phyloP scores from a whole-genome alignment of 2,888 invertebrate genomes.

The Salticus scenicus region DNA sequence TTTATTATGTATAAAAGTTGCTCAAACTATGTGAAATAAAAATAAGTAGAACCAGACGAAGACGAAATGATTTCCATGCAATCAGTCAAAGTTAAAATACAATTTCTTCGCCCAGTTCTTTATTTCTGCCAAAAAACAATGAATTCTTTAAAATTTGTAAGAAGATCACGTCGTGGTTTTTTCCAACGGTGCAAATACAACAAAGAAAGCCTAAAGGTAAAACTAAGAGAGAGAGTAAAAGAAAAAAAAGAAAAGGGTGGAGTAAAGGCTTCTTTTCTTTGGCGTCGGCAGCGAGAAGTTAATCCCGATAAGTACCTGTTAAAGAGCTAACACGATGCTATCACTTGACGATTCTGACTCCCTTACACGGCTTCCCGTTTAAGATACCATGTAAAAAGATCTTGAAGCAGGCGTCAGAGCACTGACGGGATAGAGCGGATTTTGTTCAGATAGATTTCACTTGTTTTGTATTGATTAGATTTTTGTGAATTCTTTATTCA shows the following conservation, averaged over 20 bases:
- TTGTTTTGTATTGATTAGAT: too few relatives aligned
- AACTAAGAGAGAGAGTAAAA: background rate
- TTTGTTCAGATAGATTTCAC: background rate
- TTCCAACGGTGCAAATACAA: background rate
- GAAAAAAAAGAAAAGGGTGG: constrained; percentile 7
- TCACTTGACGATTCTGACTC: constrained; percentile 1
- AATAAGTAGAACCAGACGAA: background rate
- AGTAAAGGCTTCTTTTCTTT: background rate
- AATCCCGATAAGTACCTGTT: constrained; percentile 53
- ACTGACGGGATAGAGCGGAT: background rate
- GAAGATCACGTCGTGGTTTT: constrained; percentile 13
- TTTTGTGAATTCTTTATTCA: too few relatives aligned
- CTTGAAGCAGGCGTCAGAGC: background rate
- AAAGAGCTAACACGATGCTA: constrained; percentile 41
- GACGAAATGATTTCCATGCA: background rate
- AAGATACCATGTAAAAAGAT: background rate
- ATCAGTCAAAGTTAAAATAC: constrained; percentile 27
- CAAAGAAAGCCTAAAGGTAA: background rate
- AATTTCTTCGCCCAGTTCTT: background rate
- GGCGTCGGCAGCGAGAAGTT: constrained; percentile 15
- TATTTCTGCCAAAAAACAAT: background rate
- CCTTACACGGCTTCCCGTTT: background rate
- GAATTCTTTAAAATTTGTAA: constrained; percentile 24
- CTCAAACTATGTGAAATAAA: background rate
- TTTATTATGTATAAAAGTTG: background rate